Evolutionary conservation across 2,113 vertebrate genomes (phyloP).

Genomic region (Pyrgilauda ruficollis): DNA sequence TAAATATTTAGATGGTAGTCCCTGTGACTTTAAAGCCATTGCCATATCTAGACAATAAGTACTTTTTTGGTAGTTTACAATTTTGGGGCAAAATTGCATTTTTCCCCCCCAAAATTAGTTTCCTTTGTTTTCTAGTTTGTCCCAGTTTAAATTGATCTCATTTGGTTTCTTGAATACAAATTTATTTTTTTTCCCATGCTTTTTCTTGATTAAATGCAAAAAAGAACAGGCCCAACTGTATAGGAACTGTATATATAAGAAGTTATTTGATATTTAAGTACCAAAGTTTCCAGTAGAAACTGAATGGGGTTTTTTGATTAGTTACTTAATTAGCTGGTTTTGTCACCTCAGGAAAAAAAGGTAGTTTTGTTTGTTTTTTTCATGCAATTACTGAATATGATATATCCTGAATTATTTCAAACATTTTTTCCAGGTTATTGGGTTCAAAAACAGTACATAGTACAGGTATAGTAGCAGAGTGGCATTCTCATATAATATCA

Average conservation of each 20-base stretch:
- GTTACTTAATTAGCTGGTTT: neutral
- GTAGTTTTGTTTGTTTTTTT: too few relatives aligned
- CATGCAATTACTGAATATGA: too few relatives aligned
- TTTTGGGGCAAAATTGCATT: neutral
- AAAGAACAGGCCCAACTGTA: neutral
- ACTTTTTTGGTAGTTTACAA: neutral
- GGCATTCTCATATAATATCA: too few relatives aligned
- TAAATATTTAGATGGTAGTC: neutral
- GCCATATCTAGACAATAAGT: neutral
- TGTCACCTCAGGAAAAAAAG: neutral
- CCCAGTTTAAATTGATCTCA: rapidly evolving
- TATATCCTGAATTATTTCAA: too few relatives aligned
- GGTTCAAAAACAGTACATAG: too few relatives aligned
- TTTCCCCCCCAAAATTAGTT: rapidly evolving
- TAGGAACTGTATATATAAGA: neutral
- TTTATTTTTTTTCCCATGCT: neutral
- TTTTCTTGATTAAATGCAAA: neutral
- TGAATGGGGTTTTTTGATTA: rapidly evolving
- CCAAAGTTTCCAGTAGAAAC: neutral
- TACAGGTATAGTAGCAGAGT: too few relatives aligned
- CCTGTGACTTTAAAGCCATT: neutral
- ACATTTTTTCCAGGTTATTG: too few relatives aligned
- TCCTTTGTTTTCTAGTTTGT: neutral
- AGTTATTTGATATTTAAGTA: neutral
- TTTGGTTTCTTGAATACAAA: neutral